Evolutionary conservation across 1,140 invertebrate genomes (phyloP), one percentile per base, ranked within the genome.

Genomic region (Melipona quadrifasciata): DNA sequence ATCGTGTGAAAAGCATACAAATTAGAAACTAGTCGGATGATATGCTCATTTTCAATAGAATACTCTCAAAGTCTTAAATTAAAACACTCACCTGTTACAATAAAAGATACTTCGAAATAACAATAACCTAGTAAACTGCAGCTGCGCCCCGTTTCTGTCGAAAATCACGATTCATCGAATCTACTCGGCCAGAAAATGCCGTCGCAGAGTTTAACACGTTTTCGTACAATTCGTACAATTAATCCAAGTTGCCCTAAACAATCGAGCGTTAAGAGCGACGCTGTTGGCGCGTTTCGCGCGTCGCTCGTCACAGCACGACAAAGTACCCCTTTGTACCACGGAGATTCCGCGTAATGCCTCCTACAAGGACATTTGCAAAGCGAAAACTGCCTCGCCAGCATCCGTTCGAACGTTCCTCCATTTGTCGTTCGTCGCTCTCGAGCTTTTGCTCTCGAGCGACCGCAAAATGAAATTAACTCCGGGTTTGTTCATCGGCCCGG

Each of bases 401-500:
- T 27, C 64, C 12, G n/a, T 0, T 16, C 19, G 14, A 77, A 19
- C 64, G 31, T 78, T 55, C 58, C n/a, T 57, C 80, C 77, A 74
- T 81, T 81, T 80, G 83, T 82, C 85, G 75, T 65, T 58, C 55
- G 19, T n/a, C 47, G 16, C 39, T 39, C 39, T 39, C 1, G 57
- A 64, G 39, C 17, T n/a, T 51, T 31, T 4, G 71, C 47, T n/a
- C n/a, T n/a, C 74, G 21, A 34, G 58, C 51, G 19, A n/a, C 34
- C 65, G 55, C 55, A 47, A 71, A 65, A 73, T 27, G 55, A 47
- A 80, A 87, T 86, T 86, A 82, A 87, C 82, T 83, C 61, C 71
- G 78, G 73, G n/a, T 71, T 55, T 72, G 72, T 77, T 73, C 64
- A 74, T 31, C 68, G 47, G 6, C 4, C 11, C 2, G 6, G 34